These are phyloP conservation scores for Sphecodes monilicornis DNA, from an alignment of 2,888 invertebrate genomes.

Conservation along the genomic window DNA sequence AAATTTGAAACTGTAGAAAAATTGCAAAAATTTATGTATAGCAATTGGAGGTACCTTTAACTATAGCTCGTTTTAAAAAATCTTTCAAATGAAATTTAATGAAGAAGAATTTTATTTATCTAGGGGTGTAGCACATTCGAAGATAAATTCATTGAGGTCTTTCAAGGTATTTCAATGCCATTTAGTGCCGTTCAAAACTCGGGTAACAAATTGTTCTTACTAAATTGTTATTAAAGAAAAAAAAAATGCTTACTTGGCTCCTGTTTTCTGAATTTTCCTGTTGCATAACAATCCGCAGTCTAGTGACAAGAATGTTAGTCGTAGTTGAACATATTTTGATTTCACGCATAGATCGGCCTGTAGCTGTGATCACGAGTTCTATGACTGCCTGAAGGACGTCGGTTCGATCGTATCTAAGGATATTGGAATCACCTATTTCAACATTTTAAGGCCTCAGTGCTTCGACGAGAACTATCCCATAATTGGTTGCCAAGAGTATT, in stretches of 20 bases:
- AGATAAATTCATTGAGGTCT: too few species aligned
- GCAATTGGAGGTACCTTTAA: too few species aligned
- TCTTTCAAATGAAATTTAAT: too few species aligned
- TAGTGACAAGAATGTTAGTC: too few species aligned
- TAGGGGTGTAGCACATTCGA: too few species aligned
- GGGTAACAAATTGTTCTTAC: too few species aligned
- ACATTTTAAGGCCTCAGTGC: constrained; percentile 90
- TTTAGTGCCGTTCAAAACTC: too few species aligned
- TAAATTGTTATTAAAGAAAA: too few species aligned
- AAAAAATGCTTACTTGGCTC: too few species aligned
- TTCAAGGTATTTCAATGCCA: not conserved
- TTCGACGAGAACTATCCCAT: constrained; percentile 84
- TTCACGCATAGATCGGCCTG: constrained; percentile 87
- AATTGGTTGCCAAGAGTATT: constrained; percentile 62
- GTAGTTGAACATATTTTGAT: not conserved
- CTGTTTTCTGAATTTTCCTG: too few species aligned
- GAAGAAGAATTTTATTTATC: too few species aligned
- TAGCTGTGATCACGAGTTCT: constrained; percentile 89
- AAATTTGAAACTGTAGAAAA: not conserved
- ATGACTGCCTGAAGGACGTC: constrained; percentile 88
- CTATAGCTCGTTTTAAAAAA: too few species aligned
- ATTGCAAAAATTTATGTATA: not conserved
- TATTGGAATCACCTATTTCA: constrained; percentile 90
- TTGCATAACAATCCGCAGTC: not conserved
- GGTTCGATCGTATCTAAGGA: constrained; percentile 86